Conservation (phyloP, 2,888 invertebrate species). For the Xestoiulus laeticollis region DNA sequence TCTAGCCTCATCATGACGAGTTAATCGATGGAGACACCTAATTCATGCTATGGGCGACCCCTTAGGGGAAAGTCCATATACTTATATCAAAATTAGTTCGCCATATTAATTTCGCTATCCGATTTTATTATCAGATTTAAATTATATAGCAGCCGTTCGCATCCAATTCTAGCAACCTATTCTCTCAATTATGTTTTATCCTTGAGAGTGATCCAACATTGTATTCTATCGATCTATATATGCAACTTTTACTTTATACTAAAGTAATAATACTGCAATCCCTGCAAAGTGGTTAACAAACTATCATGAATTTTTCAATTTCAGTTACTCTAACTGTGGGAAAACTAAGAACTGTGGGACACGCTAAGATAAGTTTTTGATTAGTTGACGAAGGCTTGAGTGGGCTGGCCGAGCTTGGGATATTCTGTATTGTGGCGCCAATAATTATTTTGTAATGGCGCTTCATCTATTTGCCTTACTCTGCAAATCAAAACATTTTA, state of each 20-base stretch:
- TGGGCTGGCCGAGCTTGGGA: too few relatives aligned
- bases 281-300: neutral
- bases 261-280: neutral
- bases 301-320: too few relatives aligned
- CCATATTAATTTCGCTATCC: conserved; percentile 26
- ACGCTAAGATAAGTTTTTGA: too few relatives aligned
- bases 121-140: conserved; percentile 26
- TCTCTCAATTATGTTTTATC: neutral
- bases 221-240: neutral
- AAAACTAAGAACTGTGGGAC: too few relatives aligned
- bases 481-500: too few relatives aligned
- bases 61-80: conserved; percentile 26
- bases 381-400: too few relatives aligned
- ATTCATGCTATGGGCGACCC: conserved; percentile 26
- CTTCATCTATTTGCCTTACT: too few relatives aligned
- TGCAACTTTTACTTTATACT: too few relatives aligned
- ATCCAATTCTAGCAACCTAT: neutral
- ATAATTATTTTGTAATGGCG: too few relatives aligned
- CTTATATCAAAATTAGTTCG: conserved; percentile 10
- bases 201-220: neutral
- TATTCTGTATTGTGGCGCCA: too few relatives aligned
- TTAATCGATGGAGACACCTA: conserved; percentile 26
- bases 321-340: too few relatives aligned
- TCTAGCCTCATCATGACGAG: conserved; percentile 20
- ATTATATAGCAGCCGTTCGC: conserved; percentile 26